These are phyloP conservation scores for Pelobates fuscus DNA, from an alignment of 2,113 vertebrate genomes.

Conservation along the genomic window DNA sequence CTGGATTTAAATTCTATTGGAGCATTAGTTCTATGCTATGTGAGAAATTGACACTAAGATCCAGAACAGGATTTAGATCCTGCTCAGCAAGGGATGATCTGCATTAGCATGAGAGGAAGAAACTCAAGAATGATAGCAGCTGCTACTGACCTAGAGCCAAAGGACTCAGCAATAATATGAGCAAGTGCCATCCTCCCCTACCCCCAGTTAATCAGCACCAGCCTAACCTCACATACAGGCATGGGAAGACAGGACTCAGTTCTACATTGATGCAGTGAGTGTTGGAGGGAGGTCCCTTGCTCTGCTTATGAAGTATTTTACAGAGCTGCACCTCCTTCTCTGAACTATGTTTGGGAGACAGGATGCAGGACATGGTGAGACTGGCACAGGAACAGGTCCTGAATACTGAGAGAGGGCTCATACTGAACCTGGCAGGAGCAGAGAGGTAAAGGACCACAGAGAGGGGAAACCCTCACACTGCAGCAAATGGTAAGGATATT, in stretches of 20 bases:
- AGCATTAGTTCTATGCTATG: too few species aligned
- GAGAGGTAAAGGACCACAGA: constrained; percentile 29
- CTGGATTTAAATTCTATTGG: too few species aligned
- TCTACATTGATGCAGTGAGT: background rate
- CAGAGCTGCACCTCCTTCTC: background rate
- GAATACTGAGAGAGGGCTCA: constrained; percentile 31
- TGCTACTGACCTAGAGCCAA: constrained; percentile 40
- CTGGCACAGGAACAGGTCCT: constrained; percentile 16
- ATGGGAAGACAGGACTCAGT: background rate
- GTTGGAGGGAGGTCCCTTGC: background rate
- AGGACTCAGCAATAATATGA: constrained; percentile 34
- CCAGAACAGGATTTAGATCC: background rate
- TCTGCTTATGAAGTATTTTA: background rate
- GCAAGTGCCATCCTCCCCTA: constrained; percentile 19
- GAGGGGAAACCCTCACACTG: constrained; percentile 35
- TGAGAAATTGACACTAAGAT: too few species aligned
- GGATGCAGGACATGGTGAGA: constrained; percentile 19
- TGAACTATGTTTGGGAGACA: background rate
- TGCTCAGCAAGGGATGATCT: background rate
- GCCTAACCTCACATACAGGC: background rate
- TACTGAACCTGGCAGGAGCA: constrained; percentile 20
- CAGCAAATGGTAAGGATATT: constrained; percentile 49
- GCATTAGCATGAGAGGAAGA: constrained; percentile 8
- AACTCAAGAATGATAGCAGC: constrained; percentile 15
- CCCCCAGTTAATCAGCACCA: constrained; percentile 33